Evolutionary conservation across 2,797 vertebrate genomes (phyloP).

Genomic region (Melanotaenia maccullochi): DNA sequence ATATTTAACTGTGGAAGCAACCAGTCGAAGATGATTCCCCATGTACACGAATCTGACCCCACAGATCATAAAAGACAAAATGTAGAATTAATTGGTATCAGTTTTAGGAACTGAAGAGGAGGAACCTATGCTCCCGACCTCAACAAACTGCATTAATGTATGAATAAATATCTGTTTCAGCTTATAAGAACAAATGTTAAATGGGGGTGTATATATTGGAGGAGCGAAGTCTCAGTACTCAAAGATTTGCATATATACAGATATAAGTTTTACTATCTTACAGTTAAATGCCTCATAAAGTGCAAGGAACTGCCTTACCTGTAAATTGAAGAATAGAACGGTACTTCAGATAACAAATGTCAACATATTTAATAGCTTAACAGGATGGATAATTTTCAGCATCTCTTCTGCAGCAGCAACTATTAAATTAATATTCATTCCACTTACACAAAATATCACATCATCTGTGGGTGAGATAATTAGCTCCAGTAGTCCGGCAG

Average conservation of each 20-base stretch:
- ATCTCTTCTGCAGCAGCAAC: not conserved
- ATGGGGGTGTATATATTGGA: too few species aligned
- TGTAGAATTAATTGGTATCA: not conserved
- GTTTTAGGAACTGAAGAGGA: not conserved
- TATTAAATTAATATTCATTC: conserved; percentile 27
- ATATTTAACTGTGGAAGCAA: not conserved
- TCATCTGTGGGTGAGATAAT: conserved; percentile 37
- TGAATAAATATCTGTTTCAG: not conserved
- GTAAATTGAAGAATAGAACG: conserved; percentile 25
- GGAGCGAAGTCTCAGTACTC: too few species aligned
- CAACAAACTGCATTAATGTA: not conserved
- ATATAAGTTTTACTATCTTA: not conserved
- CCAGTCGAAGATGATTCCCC: not conserved
- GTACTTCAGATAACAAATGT: conserved; percentile 46
- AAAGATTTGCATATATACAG: too few species aligned
- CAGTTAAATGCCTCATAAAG: not conserved
- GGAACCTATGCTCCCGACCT: not conserved
- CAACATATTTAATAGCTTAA: conserved; percentile 33
- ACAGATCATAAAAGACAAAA: not conserved
- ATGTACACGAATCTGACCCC: not conserved
- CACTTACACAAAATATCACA: conserved; percentile 26
- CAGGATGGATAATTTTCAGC: conserved; percentile 10
- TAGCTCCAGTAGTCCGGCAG: conserved; percentile 5
- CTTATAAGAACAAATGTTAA: not conserved
- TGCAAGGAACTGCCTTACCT: conserved; percentile 1